Percentiles rank a stretch among this genome's conserved stretches.
Conservation (phyloP, 2,797 vertebrate genomes). For the Hypotaenidia philippensis region DNA sequence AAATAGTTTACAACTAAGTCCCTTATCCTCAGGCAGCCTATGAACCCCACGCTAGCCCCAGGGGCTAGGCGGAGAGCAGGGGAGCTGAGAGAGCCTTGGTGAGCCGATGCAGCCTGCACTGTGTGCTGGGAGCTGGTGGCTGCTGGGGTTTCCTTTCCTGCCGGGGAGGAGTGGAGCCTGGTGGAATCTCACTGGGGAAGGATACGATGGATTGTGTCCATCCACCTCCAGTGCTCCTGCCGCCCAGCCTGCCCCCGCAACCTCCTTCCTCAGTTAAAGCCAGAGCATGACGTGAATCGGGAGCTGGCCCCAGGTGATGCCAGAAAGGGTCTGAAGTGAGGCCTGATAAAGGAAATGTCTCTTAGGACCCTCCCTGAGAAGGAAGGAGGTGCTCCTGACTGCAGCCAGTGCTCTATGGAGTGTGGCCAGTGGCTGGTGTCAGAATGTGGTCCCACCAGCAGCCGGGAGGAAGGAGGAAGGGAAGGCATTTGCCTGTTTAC, state of each 20-base stretch:
- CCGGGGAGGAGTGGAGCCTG: background rate
- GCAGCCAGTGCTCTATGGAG: rapidly evolving
- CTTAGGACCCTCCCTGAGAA: background rate
- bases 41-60: background rate
- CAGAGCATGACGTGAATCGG: rapidly evolving
- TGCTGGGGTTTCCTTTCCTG: background rate
- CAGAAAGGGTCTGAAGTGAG: background rate
- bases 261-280: background rate
- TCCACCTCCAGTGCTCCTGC: background rate
- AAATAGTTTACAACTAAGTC: conserved; percentile 7
- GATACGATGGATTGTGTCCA: background rate
- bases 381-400: background rate
- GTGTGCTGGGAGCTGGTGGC: rapidly evolving
- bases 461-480: background rate
- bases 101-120: background rate
- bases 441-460: rapidly evolving
- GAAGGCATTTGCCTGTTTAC: background rate
- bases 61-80: background rate
- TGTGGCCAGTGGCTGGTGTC: rapidly evolving
- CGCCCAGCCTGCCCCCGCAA: rapidly evolving
- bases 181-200: background rate
- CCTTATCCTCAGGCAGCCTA: conserved; percentile 6
- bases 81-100: background rate
- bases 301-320: rapidly evolving
- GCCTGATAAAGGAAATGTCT: background rate